A percentile compares a stretch with the other conserved stretches of the same genome.
These are phyloP conservation scores for Telenomus remus DNA, from an alignment of 1,140 invertebrate species.

Conservation along the genomic window DNA sequence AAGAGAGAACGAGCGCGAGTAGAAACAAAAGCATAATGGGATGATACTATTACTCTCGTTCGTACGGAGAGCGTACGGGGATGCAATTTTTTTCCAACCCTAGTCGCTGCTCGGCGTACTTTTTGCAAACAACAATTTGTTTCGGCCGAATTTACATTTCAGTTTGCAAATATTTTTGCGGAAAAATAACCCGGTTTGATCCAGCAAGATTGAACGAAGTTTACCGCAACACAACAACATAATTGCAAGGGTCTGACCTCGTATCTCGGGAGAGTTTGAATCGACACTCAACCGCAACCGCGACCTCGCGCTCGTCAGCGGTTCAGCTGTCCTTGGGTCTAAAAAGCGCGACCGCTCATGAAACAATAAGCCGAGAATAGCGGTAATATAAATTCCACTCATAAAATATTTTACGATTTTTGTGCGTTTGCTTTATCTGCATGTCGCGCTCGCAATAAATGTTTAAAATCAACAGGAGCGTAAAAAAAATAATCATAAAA, in stretches of 20 bases:
- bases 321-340: background rate
- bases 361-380: constrained; percentile 15
- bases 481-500: constrained; percentile 1
- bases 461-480: constrained; percentile 15
- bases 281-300: constrained; percentile 18
- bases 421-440: constrained; percentile 9
- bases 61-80: background rate
- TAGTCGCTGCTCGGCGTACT: background rate
- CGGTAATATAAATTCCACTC: constrained; percentile 16
- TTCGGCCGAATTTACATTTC: constrained; percentile 5
- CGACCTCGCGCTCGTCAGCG: constrained; percentile 2
- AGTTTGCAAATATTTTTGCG: constrained; percentile 10
- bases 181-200: too few relatives aligned
- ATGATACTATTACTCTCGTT: constrained; percentile 28
- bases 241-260: background rate
- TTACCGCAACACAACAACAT: constrained; percentile 1
- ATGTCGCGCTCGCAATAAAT: background rate
- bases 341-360: constrained; percentile 19
- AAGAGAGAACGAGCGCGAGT: constrained; percentile 28
- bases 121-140: constrained; percentile 20
- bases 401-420: constrained; percentile 21
- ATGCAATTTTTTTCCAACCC: constrained; percentile 2
- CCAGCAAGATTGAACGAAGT: constrained; percentile 3
- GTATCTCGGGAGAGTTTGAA: constrained; percentile 8
- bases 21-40: constrained; percentile 35